phyloP scores from a whole-genome alignment of 2,797 vertebrate species.

The Crenuchus spilurus region DNA sequence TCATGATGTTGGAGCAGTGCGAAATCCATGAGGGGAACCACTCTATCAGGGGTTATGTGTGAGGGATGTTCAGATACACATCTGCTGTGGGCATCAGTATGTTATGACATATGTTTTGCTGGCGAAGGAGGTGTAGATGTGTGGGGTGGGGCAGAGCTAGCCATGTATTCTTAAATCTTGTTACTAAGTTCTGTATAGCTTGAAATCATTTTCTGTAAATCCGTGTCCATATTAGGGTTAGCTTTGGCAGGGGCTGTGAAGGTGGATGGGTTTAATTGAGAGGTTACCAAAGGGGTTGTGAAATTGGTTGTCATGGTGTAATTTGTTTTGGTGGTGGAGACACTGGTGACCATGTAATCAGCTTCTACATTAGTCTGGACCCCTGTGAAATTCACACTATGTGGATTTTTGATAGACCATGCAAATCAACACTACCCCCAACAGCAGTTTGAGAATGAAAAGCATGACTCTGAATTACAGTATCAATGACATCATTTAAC shows the following conservation, averaged over 20 bases:
- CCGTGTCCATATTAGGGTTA: constrained; percentile 14
- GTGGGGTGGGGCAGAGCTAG: neutral
- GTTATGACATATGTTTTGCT: neutral
- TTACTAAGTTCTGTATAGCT: constrained; percentile 14
- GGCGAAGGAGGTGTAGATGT: neutral
- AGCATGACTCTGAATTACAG: constrained; percentile 4
- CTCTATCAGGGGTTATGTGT: neutral
- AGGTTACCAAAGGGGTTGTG: neutral
- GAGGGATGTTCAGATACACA: neutral
- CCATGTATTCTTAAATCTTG: neutral
- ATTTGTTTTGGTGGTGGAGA: too few species aligned
- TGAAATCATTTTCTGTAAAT: constrained; percentile 22
- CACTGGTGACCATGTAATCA: neutral
- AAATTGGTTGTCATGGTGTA: too few species aligned
- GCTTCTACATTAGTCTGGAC: neutral
- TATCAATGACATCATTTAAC: constrained; percentile 27
- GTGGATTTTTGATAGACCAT: too few species aligned
- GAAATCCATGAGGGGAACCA: neutral
- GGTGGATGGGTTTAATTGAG: neutral
- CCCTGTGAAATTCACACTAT: too few species aligned
- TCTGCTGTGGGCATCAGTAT: neutral
- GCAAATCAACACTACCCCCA: neutral
- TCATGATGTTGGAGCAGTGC: neutral
- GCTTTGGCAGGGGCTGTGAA: neutral
- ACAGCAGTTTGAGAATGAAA: neutral